These are phyloP conservation scores for Thalassarche chlororhynchos DNA, from an alignment of 2,113 vertebrate genomes.

Conservation along the genomic window DNA sequence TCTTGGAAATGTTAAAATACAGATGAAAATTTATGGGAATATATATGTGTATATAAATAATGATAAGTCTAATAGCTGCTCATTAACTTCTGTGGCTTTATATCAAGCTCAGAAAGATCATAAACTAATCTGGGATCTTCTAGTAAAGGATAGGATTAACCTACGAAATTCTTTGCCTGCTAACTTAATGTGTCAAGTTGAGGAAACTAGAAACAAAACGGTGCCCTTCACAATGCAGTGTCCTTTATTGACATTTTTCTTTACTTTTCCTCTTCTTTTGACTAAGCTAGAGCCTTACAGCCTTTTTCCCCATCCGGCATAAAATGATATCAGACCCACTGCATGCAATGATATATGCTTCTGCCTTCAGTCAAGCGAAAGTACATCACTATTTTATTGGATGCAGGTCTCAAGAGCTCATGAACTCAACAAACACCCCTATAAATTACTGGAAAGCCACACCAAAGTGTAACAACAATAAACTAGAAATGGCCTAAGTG, in stretches of 20 bases:
- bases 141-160: background rate
- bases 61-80: conserved; percentile 8
- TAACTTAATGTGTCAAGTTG: background rate
- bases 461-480: conserved; percentile 68
- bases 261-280: conserved; percentile 43
- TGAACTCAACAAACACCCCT: conserved; percentile 73
- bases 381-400: conserved; percentile 75
- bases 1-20: background rate
- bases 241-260: conserved; percentile 33
- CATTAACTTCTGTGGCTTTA: background rate
- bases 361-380: conserved; percentile 77
- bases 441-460: conserved; percentile 74
- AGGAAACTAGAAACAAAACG: background rate
- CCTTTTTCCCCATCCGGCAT: conserved; percentile 58
- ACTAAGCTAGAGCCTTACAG: conserved; percentile 63
- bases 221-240: background rate
- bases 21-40: conserved; percentile 17
- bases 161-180: background rate
- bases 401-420: conserved; percentile 72
- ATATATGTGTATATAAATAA: conserved; percentile 8
- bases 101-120: background rate
- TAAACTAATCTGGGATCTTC: background rate
- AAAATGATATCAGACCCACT: conserved; percentile 76
- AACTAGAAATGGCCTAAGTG: conserved; percentile 68
- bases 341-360: conserved; percentile 71